Evolutionary conservation across 2,888 invertebrate species (phyloP), one percentile per base, ranked within the genome.

Genomic region (Andricus quercusramuli): DNA sequence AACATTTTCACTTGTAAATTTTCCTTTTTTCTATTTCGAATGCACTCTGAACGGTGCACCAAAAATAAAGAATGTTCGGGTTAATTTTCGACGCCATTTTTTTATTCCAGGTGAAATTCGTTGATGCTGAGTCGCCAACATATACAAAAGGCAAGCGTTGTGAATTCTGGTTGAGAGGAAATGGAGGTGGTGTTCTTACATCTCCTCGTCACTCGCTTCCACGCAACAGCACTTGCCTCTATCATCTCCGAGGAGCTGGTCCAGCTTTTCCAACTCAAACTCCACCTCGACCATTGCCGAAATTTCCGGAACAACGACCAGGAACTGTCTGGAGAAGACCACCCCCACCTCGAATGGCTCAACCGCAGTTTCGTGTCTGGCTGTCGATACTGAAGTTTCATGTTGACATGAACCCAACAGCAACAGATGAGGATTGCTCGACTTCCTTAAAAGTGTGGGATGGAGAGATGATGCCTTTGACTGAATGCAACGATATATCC

Each of bases 401-500:
- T 93, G 95, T 97, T 86, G 95, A 96, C 84, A 94, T 95, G 79
- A 95, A 95, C 89, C 95, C 95, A 11, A 94, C 95, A 88, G 94
- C 95, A 85, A 91, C 93, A 84, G 96, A 96, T 89, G 96, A 96
- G 91, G 96, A 97, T 86, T 97, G 97, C 91, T 95, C 96, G 65
- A 97, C 97, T 84, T 96, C 97, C 93, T 93, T 97, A 87, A 96
- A 97, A 93, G 95, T 97, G 86, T 97, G 97, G 97, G 97, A 97
- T 91, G 97, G 97, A 3, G 93, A 92, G 77, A 91, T 93, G 86
- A 90, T 91, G 88, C 96, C 96, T 74, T 94, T 97, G 89, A 95
- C 96, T 88, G 96, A 96, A 32, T 97, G 97, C 93, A 96, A 96
- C 90, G 97, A 97, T 93, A 94, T 97, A 86, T 96, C 96, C 92